phyloP scores from a whole-genome alignment of 2,888 invertebrate species.

The Cataglyphis altisquamis region DNA sequence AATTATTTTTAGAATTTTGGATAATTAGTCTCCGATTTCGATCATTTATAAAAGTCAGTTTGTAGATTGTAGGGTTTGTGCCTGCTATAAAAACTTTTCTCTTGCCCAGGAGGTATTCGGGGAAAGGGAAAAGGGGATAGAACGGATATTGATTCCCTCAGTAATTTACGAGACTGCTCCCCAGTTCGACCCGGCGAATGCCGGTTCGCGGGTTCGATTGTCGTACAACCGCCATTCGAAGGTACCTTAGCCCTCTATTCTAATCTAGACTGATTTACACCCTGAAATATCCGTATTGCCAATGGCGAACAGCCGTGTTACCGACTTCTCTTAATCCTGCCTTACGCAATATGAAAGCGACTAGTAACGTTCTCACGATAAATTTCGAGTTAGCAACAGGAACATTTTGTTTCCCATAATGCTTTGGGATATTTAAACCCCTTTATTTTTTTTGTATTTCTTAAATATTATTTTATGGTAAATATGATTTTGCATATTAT shows the following conservation, averaged over 20 bases:
- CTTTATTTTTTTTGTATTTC: neutral
- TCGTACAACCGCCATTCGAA: conserved; percentile 46
- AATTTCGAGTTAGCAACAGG: neutral
- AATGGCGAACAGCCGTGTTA: conserved; percentile 27
- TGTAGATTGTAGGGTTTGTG: neutral
- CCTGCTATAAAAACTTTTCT: conserved; percentile 23
- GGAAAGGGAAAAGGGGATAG: neutral
- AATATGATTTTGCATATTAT: neutral
- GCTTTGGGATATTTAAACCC: neutral
- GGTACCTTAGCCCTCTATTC: conserved; percentile 49
- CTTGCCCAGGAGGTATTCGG: conserved; percentile 1
- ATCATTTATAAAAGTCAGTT: conserved; percentile 25
- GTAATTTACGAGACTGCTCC: conserved; percentile 50
- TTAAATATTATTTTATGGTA: neutral
- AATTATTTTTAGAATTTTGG: neutral
- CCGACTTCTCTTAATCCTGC: conserved; percentile 11
- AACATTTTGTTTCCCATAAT: conserved; percentile 10
- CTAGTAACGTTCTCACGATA: neutral
- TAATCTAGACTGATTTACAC: conserved; percentile 49
- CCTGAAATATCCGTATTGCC: conserved; percentile 42
- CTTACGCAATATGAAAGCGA: conserved; percentile 24
- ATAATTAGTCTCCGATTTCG: conserved; percentile 3
- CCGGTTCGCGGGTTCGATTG: conserved; percentile 43
- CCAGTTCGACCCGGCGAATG: conserved; percentile 24
- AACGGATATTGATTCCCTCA: conserved; percentile 45